Base-by-base conservation (phyloP, 2,797 vertebrate species). In the Hippopotamyrus pictus region DNA sequence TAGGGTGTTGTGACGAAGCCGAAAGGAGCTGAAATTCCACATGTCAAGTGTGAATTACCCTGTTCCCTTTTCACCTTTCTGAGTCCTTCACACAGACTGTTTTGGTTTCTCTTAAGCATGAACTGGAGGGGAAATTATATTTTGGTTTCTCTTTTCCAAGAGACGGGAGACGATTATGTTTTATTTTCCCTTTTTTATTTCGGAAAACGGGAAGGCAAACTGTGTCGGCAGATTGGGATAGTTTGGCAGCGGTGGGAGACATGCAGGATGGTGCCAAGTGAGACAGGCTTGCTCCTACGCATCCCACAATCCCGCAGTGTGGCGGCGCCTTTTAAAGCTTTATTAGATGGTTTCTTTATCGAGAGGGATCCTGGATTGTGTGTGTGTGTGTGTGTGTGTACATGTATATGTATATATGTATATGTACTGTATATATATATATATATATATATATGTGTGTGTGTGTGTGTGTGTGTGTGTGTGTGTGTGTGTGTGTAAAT, bases 1-100 rank as follows among this genome's bases (percentile, higher is more conserved):
- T 83, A 4, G 69, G 29, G 25, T 53, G 50, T 86, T 1, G 29
- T 86, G 84, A 86, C 14, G 1, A 85, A 12, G 48, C 48, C 22
- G 22, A 25, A 85, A 29, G 5, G 12, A 53, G 22, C 84, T 14
- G 51, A 86, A 86, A 57, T 53, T 37, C 84, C 51, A 17, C 41
- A 57, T n/a, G 22, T 86, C 22, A 5, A 25, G 29, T 19, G 29
- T 86, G 51, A 86, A 54, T 57, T 54, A 57, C 84, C 48, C 51
- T 54, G 11, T 86, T 86, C 84, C 48, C 84, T 86, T 57, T 57
- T 86, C 51, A 33, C 51, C 51, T 86, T 54, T 86, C 6, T 53
- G 22, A 50, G 44, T 86, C 48, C 48, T 54, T 37, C 5, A 19
- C 2, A 1, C 22, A 33, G 51, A 53, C 6, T 57, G 22, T 86